These are phyloP conservation scores for Lepidocolaptes lacrymiger DNA, from an alignment of 2,797 vertebrate species.

Conservation along the genomic window DNA sequence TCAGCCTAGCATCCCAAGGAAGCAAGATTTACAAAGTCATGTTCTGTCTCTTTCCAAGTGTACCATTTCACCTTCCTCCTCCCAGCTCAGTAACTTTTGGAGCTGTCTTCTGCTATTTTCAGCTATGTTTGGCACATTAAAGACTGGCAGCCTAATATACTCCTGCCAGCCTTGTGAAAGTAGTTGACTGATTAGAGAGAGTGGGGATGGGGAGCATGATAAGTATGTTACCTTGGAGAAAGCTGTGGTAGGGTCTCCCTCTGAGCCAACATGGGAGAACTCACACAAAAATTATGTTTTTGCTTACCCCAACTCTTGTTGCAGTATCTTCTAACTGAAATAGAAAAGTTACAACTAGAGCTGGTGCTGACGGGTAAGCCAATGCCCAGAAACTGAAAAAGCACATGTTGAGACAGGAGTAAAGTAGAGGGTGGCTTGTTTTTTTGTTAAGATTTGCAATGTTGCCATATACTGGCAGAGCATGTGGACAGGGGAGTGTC, in stretches of 20 bases:
- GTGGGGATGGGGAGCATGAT: accelerated
- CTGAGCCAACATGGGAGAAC: neutral
- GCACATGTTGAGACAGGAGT: neutral
- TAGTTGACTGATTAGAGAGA: neutral
- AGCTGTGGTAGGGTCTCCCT: neutral
- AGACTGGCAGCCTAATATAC: accelerated
- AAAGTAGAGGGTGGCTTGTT: accelerated
- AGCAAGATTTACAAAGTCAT: neutral
- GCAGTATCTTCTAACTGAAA: neutral
- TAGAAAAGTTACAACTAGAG: neutral
- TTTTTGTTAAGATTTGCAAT: neutral
- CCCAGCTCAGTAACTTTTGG: neutral
- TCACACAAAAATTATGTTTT: neutral
- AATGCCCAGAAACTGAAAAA: neutral
- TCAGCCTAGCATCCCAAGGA: neutral
- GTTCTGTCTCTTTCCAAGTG: neutral
- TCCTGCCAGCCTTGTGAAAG: neutral
- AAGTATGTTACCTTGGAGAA: neutral
- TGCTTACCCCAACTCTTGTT: neutral
- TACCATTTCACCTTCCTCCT: neutral
- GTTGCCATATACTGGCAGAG: neutral
- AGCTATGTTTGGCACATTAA: neutral
- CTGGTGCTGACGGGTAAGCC: neutral
- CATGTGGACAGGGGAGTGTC: neutral
- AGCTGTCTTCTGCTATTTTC: neutral